These are phyloP conservation scores for Xiphydria camelus DNA, from an alignment of 2,888 invertebrate genomes.

Conservation along the genomic window DNA sequence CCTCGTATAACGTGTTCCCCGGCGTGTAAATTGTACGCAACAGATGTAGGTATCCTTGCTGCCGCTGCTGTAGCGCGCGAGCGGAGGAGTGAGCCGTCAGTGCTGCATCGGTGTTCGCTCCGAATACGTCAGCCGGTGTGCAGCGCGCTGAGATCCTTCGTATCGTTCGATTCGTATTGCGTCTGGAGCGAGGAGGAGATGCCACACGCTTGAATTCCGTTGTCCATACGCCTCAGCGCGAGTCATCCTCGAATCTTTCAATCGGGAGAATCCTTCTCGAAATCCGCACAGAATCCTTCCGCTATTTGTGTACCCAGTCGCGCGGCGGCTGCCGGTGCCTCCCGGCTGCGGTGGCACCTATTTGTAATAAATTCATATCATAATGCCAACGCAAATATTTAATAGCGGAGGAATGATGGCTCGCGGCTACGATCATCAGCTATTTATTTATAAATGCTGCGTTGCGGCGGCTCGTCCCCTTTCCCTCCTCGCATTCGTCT, in stretches of 20 bases:
- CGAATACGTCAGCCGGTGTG: constrained; percentile 5
- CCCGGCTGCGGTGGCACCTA: too few relatives aligned
- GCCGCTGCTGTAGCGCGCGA: constrained; percentile 2
- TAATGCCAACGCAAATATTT: constrained; percentile 26
- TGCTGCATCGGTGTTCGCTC: constrained; percentile 3
- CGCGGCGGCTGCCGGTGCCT: too few relatives aligned
- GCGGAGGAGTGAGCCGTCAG: constrained; percentile 16
- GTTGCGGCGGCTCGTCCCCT: constrained; percentile 4
- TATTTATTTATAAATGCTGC: constrained; percentile 23
- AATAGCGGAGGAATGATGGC: constrained; percentile 16
- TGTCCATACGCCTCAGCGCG: too few relatives aligned
- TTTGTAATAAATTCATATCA: constrained; percentile 14
- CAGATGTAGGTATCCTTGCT: constrained; percentile 15
- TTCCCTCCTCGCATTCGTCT: constrained; percentile 10
- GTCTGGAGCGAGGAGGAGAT: too few relatives aligned
- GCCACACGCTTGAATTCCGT: too few relatives aligned
- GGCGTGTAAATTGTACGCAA: constrained; percentile 12
- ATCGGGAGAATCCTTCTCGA: too few relatives aligned
- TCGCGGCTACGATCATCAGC: constrained; percentile 10
- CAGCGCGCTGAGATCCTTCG: constrained; percentile 3
- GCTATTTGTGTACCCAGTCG: too few relatives aligned
- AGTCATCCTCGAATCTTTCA: too few relatives aligned
- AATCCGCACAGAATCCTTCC: too few relatives aligned
- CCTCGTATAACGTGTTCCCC: constrained; percentile 4
- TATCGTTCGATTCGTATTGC: too few relatives aligned